Evolutionary conservation across 2,888 invertebrate species (phyloP).

Genomic region (Perizoma flavofasciatum): DNA sequence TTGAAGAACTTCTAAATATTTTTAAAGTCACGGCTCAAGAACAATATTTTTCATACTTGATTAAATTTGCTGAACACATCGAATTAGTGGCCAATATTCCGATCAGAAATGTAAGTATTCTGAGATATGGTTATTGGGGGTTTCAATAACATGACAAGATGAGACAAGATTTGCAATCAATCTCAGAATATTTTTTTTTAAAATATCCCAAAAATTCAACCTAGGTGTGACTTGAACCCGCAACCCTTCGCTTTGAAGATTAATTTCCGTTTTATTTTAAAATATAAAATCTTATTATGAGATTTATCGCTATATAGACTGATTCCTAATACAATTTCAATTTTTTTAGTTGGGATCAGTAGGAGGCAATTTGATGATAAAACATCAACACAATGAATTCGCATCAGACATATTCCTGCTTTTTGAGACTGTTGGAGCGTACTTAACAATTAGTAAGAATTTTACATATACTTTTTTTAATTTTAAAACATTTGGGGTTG

Average conservation of each 20-base stretch:
- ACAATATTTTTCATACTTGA: conserved; percentile 84
- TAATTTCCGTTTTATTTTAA: too few species aligned
- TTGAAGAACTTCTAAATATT: conserved; percentile 68
- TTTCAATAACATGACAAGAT: too few species aligned
- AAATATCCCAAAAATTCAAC: too few species aligned
- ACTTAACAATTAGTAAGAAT: conserved; percentile 58
- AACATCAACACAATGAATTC: conserved; percentile 86
- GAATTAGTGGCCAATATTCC: conserved; percentile 88
- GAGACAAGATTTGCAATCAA: too few species aligned
- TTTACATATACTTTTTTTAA: neutral
- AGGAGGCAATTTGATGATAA: conserved; percentile 88
- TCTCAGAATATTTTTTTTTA: too few species aligned
- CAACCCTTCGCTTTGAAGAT: too few species aligned
- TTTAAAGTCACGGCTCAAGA: conserved; percentile 58
- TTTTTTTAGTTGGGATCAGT: conserved; percentile 85
- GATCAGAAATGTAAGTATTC: conserved; percentile 87
- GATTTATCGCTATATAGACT: too few species aligned
- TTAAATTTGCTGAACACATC: conserved; percentile 85
- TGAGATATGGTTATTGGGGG: neutral
- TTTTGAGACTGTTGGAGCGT: conserved; percentile 63
- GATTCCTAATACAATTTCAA: too few species aligned
- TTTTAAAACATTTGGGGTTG: too few species aligned
- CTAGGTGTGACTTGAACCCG: too few species aligned
- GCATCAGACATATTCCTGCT: conserved; percentile 87
- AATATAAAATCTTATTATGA: too few species aligned